phyloP scores from a whole-genome alignment of 92 coral and sea anemone genomes.

The Phenganax subtilis region DNA sequence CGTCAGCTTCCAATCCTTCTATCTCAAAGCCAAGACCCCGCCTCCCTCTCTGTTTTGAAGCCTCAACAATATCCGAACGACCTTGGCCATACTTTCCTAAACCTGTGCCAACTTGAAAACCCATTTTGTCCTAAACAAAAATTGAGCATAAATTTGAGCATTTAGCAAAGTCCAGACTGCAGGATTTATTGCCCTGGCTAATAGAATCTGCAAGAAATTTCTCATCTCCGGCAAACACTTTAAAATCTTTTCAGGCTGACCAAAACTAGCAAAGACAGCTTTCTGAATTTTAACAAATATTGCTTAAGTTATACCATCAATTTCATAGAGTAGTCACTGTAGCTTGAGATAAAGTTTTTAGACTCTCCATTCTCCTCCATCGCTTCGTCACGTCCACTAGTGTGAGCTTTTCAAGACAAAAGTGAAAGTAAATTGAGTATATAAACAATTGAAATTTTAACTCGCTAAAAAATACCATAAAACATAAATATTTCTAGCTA shows the following conservation, averaged over 20 bases:
- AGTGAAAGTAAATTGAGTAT: too few species aligned
- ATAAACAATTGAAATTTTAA: too few species aligned
- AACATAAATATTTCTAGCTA: too few species aligned
- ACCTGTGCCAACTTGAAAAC: slow-evolving; percentile 77
- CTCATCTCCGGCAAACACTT: too few species aligned
- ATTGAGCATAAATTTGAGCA: not conserved
- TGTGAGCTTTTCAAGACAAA: not conserved
- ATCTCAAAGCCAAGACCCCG: slow-evolving; percentile 90
- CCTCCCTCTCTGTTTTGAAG: slow-evolving; percentile 77
- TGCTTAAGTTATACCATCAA: not conserved
- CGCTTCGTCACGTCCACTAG: not conserved
- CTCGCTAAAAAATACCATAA: too few species aligned
- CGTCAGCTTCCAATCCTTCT: slow-evolving; percentile 80
- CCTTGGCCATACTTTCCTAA: slow-evolving; percentile 89
- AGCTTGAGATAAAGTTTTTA: not conserved
- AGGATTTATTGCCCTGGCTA: too few species aligned
- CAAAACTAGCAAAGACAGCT: too few species aligned
- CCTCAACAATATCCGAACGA: slow-evolving; percentile 75
- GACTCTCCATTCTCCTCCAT: not conserved
- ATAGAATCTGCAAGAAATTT: too few species aligned
- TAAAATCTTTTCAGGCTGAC: too few species aligned
- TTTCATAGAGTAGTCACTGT: slow-evolving; percentile 5
- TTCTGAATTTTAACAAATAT: too few species aligned
- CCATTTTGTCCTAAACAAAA: slow-evolving; percentile 74
- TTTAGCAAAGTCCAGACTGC: not conserved